Conservation (phyloP, 2,888 invertebrate genomes). For the Agapetus fuscipes region DNA sequence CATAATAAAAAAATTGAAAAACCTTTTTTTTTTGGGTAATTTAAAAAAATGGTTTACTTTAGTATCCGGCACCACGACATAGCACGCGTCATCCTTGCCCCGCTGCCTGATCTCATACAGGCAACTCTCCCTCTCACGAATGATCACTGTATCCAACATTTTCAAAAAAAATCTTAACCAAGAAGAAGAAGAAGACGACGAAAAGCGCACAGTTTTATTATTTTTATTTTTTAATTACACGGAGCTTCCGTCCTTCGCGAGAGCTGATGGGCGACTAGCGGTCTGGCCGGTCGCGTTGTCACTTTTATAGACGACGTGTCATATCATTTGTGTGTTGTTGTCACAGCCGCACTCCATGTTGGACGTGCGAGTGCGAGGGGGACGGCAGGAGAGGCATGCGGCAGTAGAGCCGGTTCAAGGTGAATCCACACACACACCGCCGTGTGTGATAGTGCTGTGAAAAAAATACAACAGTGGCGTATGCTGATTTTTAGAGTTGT, state of each 20-base stretch:
- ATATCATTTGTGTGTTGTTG: no score
- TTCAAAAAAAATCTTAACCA: no score
- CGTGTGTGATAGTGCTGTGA: no score
- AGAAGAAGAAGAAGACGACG: no score
- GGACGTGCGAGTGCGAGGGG: no score
- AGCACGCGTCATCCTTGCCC: conserved; percentile 56
- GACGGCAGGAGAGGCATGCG: no score
- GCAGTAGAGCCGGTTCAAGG: no score
- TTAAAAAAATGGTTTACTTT: conserved; percentile 36
- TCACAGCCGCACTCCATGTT: no score
- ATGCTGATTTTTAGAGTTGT: no score
- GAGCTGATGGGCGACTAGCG: background rate
- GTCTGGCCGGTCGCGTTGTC: background rate
- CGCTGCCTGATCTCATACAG: conserved; percentile 58
- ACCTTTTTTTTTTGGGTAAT: background rate
- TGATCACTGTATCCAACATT: conserved; percentile 40
- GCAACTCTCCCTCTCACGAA: conserved; percentile 44
- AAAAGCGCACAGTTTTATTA: no score
- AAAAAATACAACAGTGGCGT: no score
- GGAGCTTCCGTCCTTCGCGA: background rate
- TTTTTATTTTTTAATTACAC: background rate
- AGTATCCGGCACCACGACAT: conserved; percentile 59
- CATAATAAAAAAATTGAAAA: conserved; percentile 1
- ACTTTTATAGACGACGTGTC: background rate
- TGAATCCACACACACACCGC: no score